phyloP scores from a whole-genome alignment of 2,113 vertebrate species.

The Triplophysa rosa region DNA sequence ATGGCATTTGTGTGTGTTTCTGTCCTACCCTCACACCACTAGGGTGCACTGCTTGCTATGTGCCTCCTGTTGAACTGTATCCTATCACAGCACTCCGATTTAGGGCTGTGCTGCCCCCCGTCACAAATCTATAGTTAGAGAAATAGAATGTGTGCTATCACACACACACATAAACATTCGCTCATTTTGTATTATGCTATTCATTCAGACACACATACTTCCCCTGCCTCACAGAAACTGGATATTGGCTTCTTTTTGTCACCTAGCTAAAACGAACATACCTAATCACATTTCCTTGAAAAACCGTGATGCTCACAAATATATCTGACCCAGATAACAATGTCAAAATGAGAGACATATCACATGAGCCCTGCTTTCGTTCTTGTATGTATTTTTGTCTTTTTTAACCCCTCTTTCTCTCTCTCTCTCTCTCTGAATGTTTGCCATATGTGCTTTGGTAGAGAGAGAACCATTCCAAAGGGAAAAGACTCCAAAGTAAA shows the following conservation, averaged over 20 bases:
- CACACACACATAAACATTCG: constrained; percentile 32
- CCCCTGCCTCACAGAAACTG: constrained; percentile 31
- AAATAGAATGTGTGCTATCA: constrained; percentile 38
- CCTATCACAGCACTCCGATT: constrained; percentile 58
- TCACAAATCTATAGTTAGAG: constrained; percentile 55
- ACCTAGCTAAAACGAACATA: constrained; percentile 61
- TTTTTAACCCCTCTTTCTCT: not conserved
- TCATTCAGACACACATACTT: constrained; percentile 7
- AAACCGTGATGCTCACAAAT: constrained; percentile 64
- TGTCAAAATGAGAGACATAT: constrained; percentile 54
- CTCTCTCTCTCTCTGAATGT: constrained; percentile 30
- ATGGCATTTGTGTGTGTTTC: constrained; percentile 17
- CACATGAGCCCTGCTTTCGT: constrained; percentile 55
- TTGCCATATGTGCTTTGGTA: constrained; percentile 44
- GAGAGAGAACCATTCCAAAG: constrained; percentile 22
- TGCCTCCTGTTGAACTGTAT: constrained; percentile 42
- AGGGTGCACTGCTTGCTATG: constrained; percentile 71
- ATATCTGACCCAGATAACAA: constrained; percentile 67
- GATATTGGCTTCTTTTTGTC: constrained; percentile 60
- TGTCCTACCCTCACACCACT: constrained; percentile 64
- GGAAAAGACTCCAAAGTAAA: constrained; percentile 35
- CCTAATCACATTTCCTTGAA: constrained; percentile 69
- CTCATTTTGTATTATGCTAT: not conserved
- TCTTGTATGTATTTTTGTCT: constrained; percentile 55
- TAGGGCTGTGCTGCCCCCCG: constrained; percentile 44